phyloP scores from a whole-genome alignment of 2,113 vertebrate species.

The Halichoeres trimaculatus region DNA sequence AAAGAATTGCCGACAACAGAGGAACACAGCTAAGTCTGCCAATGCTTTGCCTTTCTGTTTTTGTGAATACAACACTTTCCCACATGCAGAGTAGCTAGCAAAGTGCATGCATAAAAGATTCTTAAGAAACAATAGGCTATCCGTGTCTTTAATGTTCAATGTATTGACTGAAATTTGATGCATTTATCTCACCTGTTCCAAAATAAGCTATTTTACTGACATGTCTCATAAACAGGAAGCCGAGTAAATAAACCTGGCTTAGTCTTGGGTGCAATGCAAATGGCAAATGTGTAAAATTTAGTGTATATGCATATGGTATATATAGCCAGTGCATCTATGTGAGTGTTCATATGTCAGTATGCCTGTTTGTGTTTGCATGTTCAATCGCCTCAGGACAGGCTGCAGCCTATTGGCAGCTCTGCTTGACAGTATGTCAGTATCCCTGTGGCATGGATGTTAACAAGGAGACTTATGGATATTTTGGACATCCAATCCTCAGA shows the following conservation, averaged over 20 bases:
- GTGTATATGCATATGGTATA: background rate
- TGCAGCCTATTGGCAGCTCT: constrained; percentile 60
- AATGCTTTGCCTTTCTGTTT: background rate
- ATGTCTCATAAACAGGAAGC: constrained; percentile 25
- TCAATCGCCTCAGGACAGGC: constrained; percentile 51
- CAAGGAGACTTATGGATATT: constrained; percentile 59
- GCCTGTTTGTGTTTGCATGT: constrained; percentile 18
- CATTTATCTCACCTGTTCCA: constrained; percentile 7
- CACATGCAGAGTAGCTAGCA: constrained; percentile 25
- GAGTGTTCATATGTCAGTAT: background rate
- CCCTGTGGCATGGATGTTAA: constrained; percentile 59
- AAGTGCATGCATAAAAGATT: background rate
- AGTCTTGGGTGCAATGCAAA: background rate
- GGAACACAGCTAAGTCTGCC: constrained; percentile 63
- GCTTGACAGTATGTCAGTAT: constrained; percentile 61
- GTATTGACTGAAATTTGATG: constrained; percentile 13
- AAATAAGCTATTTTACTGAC: constrained; percentile 17
- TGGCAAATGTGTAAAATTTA: background rate
- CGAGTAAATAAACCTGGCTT: background rate
- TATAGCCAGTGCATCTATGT: background rate
- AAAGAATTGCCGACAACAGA: constrained; percentile 70
- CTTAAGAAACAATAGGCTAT: constrained; percentile 18
- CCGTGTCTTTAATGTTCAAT: background rate
- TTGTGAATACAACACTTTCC: constrained; percentile 19
- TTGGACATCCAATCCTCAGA: constrained; percentile 51